Base-by-base conservation (phyloP, 1,140 invertebrate species). In the Pachyrhynchus sulphureomaculatus region DNA sequence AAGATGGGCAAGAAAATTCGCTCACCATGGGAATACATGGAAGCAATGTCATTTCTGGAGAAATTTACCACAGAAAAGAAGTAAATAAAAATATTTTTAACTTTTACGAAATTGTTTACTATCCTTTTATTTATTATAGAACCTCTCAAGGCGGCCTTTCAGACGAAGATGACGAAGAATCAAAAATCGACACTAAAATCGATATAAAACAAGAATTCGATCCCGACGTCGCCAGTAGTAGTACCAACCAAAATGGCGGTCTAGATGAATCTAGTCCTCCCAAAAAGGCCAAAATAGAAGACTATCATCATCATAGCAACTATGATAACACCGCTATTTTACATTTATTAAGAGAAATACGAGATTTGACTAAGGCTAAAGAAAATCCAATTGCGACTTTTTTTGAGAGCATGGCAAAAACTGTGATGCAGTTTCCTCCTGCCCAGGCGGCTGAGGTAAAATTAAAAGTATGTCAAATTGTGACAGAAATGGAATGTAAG, bases 331-430 rank as follows among this genome's bases (percentile, higher is more conserved):
- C 54, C 2, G 32, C 39, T 13, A 36, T 49, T 10, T 29, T 65
- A 13, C 47, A 65, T 29, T 15, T 65, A 9, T 32, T 65, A 10
- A 32, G 32, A 13, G 57, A 65, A 32, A 41, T 65, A 26, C n/a
- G 42, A 26, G 55, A 60, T 17, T 10, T 56, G 24, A 24, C 57
- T n/a, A 54, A 37, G 20, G 13, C 15, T 5, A 54, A 34, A 13
- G 33, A 64, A 1, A 21, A 68, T 49, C 63, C 63, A 2, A 52
- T 59, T 21, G 44, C 44, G 44, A 20, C 41, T n/a, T 68, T 68
- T 57, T 66, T 68, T 24, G 66, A 58, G 3, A 64, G 66, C 39
- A 66, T 68, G 55, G 67, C 64, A 1, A 58, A 61, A 37, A 68
- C 64, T 4, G 66, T 68, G 0, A 56, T 68, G 33, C 32, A 13